Percentiles rank a stretch among this genome's conserved stretches.
These are phyloP conservation scores for Trichogramma pretiosum DNA, from an alignment of 1,140 invertebrate species.

Conservation along the genomic window DNA sequence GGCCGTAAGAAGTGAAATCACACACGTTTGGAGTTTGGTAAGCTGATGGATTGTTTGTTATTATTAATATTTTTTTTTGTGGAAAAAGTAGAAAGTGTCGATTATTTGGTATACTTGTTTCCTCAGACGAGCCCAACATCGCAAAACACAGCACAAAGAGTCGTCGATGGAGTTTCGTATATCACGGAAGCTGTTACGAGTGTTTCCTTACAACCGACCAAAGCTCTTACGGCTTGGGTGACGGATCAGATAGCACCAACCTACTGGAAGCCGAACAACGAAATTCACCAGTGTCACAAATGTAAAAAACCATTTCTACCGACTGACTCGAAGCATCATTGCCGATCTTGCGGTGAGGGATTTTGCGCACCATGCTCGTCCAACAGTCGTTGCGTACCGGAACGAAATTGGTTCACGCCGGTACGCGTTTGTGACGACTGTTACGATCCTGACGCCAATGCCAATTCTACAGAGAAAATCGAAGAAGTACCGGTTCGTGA, in stretches of 20 bases:
- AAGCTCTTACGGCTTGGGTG: conserved; percentile 60
- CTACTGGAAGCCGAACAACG: conserved; percentile 73
- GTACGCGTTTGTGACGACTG: conserved; percentile 64
- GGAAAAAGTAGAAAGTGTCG: not conserved
- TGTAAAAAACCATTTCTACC: conserved; percentile 51
- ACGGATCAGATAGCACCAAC: conserved; percentile 67
- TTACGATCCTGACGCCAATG: conserved; percentile 35
- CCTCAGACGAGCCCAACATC: conserved; percentile 34
- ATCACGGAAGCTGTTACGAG: conserved; percentile 61
- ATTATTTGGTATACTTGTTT: conserved; percentile 12
- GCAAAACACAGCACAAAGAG: conserved; percentile 64
- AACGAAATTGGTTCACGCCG: conserved; percentile 55
- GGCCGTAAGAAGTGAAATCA: conserved; percentile 59
- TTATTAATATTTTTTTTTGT: not conserved
- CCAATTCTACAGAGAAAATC: conserved; percentile 23
- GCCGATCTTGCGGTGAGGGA: conserved; percentile 66
- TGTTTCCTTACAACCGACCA: conserved; percentile 63
- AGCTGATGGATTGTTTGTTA: too few species aligned
- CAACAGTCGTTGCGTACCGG: conserved; percentile 52
- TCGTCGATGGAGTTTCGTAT: conserved; percentile 66
- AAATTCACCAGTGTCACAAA: conserved; percentile 62
- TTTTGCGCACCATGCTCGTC: conserved; percentile 61
- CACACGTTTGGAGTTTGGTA: conserved; percentile 75
- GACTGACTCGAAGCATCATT: conserved; percentile 65
- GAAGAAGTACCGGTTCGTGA: conserved; percentile 21